Evolutionary conservation across 1,140 invertebrate genomes (phyloP).

Genomic region (Zaprionus camerounensis): DNA sequence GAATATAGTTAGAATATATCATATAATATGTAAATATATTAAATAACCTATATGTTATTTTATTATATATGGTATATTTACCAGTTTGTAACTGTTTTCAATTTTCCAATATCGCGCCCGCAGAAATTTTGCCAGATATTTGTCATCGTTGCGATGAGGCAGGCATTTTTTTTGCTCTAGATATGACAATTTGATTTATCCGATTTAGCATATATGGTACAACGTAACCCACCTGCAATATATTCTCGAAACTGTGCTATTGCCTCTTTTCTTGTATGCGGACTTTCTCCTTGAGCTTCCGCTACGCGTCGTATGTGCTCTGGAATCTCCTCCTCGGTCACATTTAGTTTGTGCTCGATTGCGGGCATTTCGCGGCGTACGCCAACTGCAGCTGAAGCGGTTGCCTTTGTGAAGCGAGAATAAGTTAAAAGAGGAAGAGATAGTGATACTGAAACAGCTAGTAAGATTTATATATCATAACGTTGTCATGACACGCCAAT

Average conservation of each 20-base stretch:
- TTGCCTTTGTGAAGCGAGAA: conserved; percentile 29
- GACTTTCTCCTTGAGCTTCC: conserved; percentile 86
- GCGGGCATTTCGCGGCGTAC: conserved; percentile 61
- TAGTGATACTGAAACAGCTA: too few species aligned
- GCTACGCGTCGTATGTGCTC: conserved; percentile 66
- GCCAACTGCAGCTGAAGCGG: conserved; percentile 9
- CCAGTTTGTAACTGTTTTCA: conserved; percentile 91
- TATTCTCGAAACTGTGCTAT: conserved; percentile 89
- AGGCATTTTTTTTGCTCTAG: conserved; percentile 90
- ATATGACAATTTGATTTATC: neutral
- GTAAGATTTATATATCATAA: too few species aligned
- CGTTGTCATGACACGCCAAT: too few species aligned
- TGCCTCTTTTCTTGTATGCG: conserved; percentile 82
- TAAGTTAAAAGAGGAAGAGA: too few species aligned
- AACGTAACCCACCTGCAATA: conserved; percentile 88
- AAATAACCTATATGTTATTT: conserved; percentile 1
- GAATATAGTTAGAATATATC: neutral
- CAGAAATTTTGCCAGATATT: conserved; percentile 92
- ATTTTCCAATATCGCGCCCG: conserved; percentile 92
- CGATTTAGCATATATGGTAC: neutral
- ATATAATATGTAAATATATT: neutral
- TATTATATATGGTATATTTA: conserved; percentile 68
- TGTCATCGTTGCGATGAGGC: conserved; percentile 92
- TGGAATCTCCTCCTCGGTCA: conserved; percentile 72
- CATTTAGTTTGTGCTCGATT: conserved; percentile 68